Conservation (phyloP, 1,140 invertebrate species). For the Drosophila aff. region DNA sequence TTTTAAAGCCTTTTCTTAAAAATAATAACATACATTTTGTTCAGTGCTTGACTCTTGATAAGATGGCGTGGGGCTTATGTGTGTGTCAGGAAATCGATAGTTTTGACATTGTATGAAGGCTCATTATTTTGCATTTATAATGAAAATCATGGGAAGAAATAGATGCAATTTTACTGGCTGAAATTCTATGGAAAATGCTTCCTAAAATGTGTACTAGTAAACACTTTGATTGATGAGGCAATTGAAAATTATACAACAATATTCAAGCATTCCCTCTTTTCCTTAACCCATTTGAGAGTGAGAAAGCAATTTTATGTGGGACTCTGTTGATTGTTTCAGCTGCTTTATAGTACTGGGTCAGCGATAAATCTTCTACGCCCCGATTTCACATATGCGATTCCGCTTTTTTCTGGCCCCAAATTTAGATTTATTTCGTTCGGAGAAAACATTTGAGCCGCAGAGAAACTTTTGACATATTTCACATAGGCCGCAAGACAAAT, state of each 20-base stretch:
- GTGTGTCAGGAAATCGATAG: constrained; percentile 75
- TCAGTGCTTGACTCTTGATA: constrained; percentile 9
- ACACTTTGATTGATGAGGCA: constrained; percentile 22
- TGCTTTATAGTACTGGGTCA: constrained; percentile 41
- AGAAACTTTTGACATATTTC: constrained; percentile 68
- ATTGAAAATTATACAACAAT: constrained; percentile 1
- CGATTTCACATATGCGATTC: constrained; percentile 68
- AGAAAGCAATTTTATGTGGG: constrained; percentile 41
- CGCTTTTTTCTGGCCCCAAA: constrained; percentile 29
- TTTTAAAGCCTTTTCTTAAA: no score
- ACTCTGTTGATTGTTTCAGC: constrained; percentile 51
- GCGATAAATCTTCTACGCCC: constrained; percentile 60
- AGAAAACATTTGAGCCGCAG: constrained; percentile 49
- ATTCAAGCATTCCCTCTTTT: neutral
- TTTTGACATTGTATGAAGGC: constrained; percentile 67
- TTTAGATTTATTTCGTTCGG: constrained; percentile 70
- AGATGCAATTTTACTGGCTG: constrained; percentile 37
- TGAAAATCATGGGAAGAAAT: constrained; percentile 40
- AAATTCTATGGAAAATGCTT: constrained; percentile 5
- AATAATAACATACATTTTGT: neutral
- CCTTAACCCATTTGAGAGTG: constrained; percentile 8
- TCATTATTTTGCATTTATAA: constrained; percentile 69
- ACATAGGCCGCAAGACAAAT: constrained; percentile 63
- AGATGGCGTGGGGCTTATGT: constrained; percentile 6
- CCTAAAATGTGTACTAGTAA: neutral